These are phyloP conservation scores for Mercenaria mercenaria DNA, from an alignment of 1,140 invertebrate species.

Conservation along the genomic window DNA sequence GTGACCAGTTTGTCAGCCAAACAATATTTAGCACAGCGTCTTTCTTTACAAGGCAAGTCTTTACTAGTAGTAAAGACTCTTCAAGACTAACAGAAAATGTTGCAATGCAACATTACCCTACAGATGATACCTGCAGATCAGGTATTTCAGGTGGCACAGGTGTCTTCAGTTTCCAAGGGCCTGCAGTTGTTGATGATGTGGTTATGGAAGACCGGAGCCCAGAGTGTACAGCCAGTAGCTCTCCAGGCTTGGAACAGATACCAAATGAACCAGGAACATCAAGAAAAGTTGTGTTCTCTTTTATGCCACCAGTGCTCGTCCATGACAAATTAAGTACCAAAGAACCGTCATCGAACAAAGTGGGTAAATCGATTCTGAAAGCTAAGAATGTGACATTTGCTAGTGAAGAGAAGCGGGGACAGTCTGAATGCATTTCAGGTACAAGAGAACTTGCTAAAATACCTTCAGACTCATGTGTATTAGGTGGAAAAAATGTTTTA, in stretches of 20 bases:
- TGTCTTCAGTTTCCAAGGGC: neutral
- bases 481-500: slow-evolving; percentile 40
- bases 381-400: too few species aligned
- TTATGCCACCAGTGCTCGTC: neutral
- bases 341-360: neutral
- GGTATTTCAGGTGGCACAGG: too few species aligned
- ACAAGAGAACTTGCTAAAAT: too few species aligned
- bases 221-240: too few species aligned
- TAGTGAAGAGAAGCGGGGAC: slow-evolving; percentile 38
- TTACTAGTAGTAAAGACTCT: too few species aligned
- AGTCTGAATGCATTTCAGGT: neutral
- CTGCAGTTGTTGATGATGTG: neutral
- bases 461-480: slow-evolving; percentile 10
- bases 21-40: too few species aligned
- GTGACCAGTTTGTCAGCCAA: too few species aligned
- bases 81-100: too few species aligned
- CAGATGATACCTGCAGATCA: too few species aligned
- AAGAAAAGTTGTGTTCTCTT: neutral
- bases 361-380: slow-evolving; percentile 20
- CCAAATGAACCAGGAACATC: neutral
- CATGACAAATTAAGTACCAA: neutral
- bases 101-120: too few species aligned
- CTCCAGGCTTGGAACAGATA: neutral
- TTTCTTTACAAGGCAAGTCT: too few species aligned
- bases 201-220: neutral